Base-by-base conservation (phyloP, 2,888 invertebrate genomes). In the Hipparchia semele region DNA sequence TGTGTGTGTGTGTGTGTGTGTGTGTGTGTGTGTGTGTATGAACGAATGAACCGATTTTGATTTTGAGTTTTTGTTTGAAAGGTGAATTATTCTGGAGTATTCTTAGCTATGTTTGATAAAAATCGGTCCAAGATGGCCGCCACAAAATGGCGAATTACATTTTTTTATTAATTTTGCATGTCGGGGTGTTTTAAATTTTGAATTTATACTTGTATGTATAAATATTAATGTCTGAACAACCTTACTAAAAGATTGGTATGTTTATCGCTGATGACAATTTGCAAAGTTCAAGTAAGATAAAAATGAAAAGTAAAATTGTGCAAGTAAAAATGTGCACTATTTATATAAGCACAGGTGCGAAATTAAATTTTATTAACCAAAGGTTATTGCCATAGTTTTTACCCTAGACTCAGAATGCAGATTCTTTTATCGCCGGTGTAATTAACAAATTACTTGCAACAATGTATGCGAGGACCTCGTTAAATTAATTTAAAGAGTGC, bases 401-500 rank as follows among this genome's bases (percentile, higher is more conserved):
- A 62, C 49, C 13, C 46, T 62, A 62, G 62, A 49, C 62, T 1
- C 6, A n/a, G 33, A 66, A 66, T 66, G 65, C 65, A 66, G 33
- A 66, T 66, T 54, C 53, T 39, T 66, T 66, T 66, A 66, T 66
- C 65, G 65, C 65, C 9, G 6, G n/a, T n/a, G 45, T 56, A 67
- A 58, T 67, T 67, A 67, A 67, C 67, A 67, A 67, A 67, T 66
- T 67, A 60, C 46, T 62, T 49, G 67, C 73, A 73, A 75, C 75
- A 73, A 67, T 72, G 73, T 75, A 72, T 6, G 10, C 45, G 59
- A 33, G 33, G 33, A 9, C 51, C 69, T 73, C 72, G 72, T 73
- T 75, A 72, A 75, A 70, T 70, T 68, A 73, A 75, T 75, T 72
- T 70, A 72, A 68, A 68, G 56, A 61, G 58, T 70, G 53, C 59